A percentile compares a stretch with the other conserved stretches of the same genome.
These are phyloP conservation scores for Ridgeia piscesae DNA, from an alignment of 1,140 invertebrate genomes.

Conservation along the genomic window DNA sequence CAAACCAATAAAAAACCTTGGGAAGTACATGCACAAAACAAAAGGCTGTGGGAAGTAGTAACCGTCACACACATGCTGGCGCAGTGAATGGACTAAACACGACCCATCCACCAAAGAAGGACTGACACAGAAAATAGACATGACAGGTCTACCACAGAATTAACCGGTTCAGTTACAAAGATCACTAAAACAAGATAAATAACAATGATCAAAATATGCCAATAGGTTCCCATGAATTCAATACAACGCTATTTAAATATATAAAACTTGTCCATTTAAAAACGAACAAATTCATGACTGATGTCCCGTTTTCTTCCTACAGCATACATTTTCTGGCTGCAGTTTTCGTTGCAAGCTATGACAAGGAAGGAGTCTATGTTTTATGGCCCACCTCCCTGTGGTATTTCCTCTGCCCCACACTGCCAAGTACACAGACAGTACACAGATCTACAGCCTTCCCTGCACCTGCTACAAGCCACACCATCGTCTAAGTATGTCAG, in stretches of 20 bases:
- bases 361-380: neutral
- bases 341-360: neutral
- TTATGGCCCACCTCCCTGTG: neutral
- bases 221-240: too few relatives aligned
- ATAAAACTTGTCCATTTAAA: neutral
- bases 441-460: neutral
- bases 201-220: too few relatives aligned
- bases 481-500: neutral
- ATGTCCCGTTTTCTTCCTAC: neutral
- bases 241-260: neutral
- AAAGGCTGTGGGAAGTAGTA: neutral
- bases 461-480: neutral
- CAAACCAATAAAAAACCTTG: neutral
- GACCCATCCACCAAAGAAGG: neutral
- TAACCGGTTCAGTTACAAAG: neutral
- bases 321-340: neutral
- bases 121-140: neutral
- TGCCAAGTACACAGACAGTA: neutral
- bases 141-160: neutral
- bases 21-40: neutral
- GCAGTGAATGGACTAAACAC: neutral
- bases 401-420: neutral
- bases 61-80: neutral
- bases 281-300: neutral
- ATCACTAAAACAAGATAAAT: too few relatives aligned